Evolutionary conservation across 2,113 vertebrate genomes (phyloP).

Genomic region (Nicator chloris): DNA sequence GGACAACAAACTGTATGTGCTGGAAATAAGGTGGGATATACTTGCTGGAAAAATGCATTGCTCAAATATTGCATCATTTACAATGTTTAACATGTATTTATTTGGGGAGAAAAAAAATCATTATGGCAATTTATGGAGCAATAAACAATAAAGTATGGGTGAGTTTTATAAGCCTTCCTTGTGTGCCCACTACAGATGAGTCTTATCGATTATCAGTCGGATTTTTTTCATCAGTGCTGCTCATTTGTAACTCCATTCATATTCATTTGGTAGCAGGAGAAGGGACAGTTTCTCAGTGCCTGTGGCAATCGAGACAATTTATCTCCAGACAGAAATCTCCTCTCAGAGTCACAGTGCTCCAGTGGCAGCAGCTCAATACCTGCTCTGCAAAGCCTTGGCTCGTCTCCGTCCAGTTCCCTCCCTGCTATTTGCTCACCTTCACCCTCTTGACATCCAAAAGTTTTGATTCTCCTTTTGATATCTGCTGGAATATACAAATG

Average conservation of each 20-base stretch:
- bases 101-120: background rate
- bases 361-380: background rate
- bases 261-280: background rate
- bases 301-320: background rate
- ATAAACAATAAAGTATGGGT: background rate
- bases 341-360: fast-evolving
- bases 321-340: background rate
- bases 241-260: background rate
- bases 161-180: background rate
- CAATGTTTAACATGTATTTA: background rate
- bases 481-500: background rate
- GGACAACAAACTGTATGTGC: background rate
- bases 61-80: background rate
- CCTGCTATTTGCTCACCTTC: background rate
- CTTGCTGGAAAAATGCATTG: background rate
- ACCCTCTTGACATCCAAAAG: background rate
- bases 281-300: background rate
- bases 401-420: fast-evolving
- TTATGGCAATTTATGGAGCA: background rate
- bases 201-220: background rate
- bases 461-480: background rate
- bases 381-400: background rate
- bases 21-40: background rate
- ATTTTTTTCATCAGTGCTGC: background rate
- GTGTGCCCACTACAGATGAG: background rate